Evolutionary conservation across 92 coral and sea anemone species (phyloP).

Genomic region (Siderastrea siderea): DNA sequence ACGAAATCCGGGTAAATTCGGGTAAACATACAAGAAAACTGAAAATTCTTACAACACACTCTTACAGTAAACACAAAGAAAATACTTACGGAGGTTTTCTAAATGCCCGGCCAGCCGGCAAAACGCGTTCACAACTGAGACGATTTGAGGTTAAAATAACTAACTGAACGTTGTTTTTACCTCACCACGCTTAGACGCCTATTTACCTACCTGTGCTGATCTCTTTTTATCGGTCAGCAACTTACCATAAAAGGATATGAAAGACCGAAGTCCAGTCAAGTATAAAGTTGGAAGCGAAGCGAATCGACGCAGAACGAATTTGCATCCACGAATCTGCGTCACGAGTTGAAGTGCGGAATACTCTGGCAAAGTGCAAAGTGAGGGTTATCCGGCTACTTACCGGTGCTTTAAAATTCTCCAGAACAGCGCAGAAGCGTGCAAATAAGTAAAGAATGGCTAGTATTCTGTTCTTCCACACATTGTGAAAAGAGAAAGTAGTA

Average conservation of each 20-base stretch:
- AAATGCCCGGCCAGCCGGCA: neutral
- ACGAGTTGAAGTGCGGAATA: no score
- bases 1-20: no score
- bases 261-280: neutral
- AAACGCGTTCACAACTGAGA: neutral
- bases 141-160: neutral
- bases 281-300: neutral
- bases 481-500: no score
- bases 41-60: no score
- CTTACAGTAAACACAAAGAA: neutral
- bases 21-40: no score
- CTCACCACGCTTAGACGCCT: neutral
- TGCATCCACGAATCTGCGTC: neutral
- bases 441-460: no score
- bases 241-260: constrained; percentile 3
- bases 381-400: no score
- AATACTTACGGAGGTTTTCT: neutral
- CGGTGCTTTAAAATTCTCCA: no score
- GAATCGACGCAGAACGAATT: neutral
- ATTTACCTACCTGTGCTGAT: neutral
- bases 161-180: neutral
- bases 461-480: no score
- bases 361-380: no score
- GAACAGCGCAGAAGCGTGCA: no score
- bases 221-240: neutral